Conservation (phyloP, 2,888 invertebrate genomes). For the Metallyticus violacea region DNA sequence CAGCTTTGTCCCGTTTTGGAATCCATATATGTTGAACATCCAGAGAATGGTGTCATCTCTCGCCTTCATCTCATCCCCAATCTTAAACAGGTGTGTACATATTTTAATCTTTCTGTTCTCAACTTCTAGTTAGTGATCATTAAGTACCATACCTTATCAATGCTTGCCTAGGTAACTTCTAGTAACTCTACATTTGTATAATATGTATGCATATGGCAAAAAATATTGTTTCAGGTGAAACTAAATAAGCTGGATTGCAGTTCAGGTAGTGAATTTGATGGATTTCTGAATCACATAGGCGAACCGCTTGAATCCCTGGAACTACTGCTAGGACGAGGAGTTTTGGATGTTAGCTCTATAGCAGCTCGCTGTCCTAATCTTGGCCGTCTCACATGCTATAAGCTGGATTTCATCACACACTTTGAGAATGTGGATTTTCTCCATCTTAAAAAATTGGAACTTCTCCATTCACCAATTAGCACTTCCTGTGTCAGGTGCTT, state of each 20-base stretch:
- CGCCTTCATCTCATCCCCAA: background rate
- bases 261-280: background rate
- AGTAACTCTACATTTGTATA: too few relatives aligned
- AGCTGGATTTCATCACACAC: constrained; percentile 1
- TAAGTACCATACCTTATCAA: too few relatives aligned
- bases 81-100: background rate
- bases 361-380: background rate
- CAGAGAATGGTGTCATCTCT: background rate
- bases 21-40: background rate
- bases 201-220: too few relatives aligned
- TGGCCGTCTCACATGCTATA: background rate
- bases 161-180: too few relatives aligned
- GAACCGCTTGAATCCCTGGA: background rate
- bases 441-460: background rate
- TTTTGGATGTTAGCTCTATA: background rate
- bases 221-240: background rate
- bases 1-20: background rate
- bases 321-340: background rate
- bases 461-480: background rate
- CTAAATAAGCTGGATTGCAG: background rate
- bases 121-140: too few relatives aligned
- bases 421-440: background rate
- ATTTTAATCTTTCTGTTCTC: too few relatives aligned
- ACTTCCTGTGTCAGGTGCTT: background rate
- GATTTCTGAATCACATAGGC: background rate